Conservation (phyloP, 2,113 vertebrate genomes). For the Atlantisia rogersi region DNA sequence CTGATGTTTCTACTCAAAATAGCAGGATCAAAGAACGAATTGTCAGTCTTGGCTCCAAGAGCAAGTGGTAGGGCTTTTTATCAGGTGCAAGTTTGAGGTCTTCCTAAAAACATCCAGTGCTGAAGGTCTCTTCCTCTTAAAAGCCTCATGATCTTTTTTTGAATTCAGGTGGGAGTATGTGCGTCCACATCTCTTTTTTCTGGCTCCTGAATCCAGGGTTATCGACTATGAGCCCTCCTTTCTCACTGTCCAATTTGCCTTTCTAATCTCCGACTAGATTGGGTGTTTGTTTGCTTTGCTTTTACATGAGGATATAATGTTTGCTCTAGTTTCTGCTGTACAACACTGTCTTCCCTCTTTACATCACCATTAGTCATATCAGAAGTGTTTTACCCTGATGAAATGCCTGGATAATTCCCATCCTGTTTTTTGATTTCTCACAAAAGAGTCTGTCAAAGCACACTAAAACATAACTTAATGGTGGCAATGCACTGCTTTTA, state of each 20-base stretch:
- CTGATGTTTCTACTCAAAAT: not conserved
- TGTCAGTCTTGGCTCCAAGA: not conserved
- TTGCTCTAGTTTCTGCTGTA: not conserved
- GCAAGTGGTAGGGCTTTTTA: not conserved
- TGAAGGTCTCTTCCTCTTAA: not conserved
- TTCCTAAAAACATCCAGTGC: not conserved
- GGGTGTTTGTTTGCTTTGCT: not conserved
- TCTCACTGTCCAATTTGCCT: not conserved
- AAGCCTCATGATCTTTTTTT: not conserved
- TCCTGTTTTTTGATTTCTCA: not conserved
- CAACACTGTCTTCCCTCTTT: not conserved
- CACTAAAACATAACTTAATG: not conserved
- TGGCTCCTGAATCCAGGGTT: not conserved
- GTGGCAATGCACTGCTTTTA: not conserved
- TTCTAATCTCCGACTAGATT: not conserved
- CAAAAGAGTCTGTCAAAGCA: not conserved
- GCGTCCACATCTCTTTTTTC: not conserved
- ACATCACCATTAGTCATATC: not conserved
- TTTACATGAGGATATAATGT: not conserved
- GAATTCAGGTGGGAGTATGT: not conserved
- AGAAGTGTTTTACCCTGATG: not conserved
- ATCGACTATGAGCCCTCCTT: rapidly evolving
- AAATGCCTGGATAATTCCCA: not conserved
- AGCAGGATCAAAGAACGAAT: not conserved
- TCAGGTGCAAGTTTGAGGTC: not conserved